Evolutionary conservation across 2,888 invertebrate genomes (phyloP), one percentile per base, ranked within the genome.

Genomic region (Ectemnius cavifrons): DNA sequence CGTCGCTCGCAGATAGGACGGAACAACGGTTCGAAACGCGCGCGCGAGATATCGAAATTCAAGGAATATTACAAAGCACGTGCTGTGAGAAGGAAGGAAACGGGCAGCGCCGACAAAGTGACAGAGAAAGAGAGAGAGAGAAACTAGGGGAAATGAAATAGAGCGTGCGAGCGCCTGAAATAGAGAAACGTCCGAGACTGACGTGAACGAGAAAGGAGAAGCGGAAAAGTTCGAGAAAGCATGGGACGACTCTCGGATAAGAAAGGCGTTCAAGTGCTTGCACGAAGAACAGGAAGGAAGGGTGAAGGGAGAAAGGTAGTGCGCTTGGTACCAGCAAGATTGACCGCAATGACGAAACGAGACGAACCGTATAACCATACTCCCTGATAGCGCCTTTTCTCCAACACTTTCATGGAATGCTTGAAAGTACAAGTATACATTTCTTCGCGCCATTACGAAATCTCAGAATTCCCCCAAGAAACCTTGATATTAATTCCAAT

Each of bases 291-390:
- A 52, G 52, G 52, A 5, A 5, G 16, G n/a, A 52, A 14, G 4
- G 47, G 3, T 20, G 59, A 63, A 71, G 58, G 63, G 67, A 73
- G n/a, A 66, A 64, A 14, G 60, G 28, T 3, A 46, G 14, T 11
- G 18, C 23, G 23, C 23, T 3, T 20, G 57, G 62, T 52, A 75
- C 63, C 71, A 65, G 63, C 74, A 77, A 75, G 77, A 73, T 72
- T 76, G 64, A 65, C 78, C 72, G 65, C 74, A 69, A 80, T 81
- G 78, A 73, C 77, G 76, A 79, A 76, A 80, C 71, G 79, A 79
- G 80, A 79, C 79, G 77, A 81, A 83, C 69, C 73, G 77, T 78
- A 80, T 73, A 78, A 76, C 73, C 75, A 69, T 68, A 71, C 20
- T 52, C 58, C 57, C 27, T 63, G 63, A 37, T 37, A 59, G 45